These are phyloP conservation scores for Leptopterna dolabrata DNA, from an alignment of 2,888 invertebrate species.

Conservation along the genomic window DNA sequence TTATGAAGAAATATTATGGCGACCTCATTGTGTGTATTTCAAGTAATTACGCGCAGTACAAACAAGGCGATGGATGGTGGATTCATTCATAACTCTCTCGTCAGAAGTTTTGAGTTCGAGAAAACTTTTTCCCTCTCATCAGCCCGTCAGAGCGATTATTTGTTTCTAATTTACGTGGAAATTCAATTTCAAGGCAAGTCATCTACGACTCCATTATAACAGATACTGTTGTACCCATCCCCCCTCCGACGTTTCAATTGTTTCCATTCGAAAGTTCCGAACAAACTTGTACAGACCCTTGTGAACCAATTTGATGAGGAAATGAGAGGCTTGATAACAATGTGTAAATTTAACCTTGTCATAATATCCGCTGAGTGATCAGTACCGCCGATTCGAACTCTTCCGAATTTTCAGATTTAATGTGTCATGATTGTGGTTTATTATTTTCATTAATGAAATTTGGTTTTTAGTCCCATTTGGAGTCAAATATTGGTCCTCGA, in stretches of 20 bases:
- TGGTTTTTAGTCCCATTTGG: too few species aligned
- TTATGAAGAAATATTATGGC: too few species aligned
- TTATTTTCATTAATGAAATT: too few species aligned
- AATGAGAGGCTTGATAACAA: not conserved
- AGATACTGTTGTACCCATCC: not conserved
- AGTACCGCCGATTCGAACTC: too few species aligned
- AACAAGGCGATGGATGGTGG: not conserved
- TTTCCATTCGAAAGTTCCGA: not conserved
- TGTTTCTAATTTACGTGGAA: not conserved
- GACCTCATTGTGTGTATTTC: too few species aligned
- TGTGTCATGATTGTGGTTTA: too few species aligned
- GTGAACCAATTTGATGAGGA: not conserved
- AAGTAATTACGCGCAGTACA: too few species aligned
- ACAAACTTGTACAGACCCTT: not conserved
- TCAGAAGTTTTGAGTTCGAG: not conserved
- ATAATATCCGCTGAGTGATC: too few species aligned
- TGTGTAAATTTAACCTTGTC: too few species aligned
- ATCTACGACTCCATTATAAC: not conserved
- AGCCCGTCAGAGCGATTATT: not conserved
- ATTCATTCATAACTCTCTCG: not conserved
- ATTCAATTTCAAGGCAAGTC: not conserved
- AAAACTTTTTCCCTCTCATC: not conserved
- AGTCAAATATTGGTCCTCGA: too few species aligned
- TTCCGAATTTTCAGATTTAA: too few species aligned
- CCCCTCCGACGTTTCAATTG: not conserved